These are phyloP conservation scores for Lithodes maja DNA, from an alignment of 2,888 invertebrate species.

Conservation along the genomic window DNA sequence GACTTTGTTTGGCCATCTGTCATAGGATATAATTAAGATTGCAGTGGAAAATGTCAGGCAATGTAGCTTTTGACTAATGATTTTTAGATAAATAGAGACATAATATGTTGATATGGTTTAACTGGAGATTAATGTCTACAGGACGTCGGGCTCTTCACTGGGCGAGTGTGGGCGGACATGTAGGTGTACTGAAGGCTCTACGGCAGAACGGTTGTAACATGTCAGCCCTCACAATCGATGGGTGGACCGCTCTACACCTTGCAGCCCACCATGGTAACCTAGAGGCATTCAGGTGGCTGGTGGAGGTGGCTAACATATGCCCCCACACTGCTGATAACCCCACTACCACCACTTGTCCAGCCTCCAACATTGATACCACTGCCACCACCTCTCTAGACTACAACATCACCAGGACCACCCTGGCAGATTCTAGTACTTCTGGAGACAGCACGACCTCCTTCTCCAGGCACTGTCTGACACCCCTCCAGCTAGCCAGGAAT, in stretches of 20 bases:
- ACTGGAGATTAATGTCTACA: neutral
- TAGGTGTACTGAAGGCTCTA: neutral
- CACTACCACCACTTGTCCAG: neutral
- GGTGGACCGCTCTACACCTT: neutral
- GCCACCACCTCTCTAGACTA: neutral
- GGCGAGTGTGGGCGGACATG: neutral
- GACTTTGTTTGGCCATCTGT: too few relatives aligned
- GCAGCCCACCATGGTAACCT: slow-evolving; percentile 5
- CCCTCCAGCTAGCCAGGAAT: neutral
- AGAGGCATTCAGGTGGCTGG: slow-evolving; percentile 15
- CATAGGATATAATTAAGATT: too few relatives aligned
- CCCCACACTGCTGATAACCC: neutral
- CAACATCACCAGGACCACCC: neutral
- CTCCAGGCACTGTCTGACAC: neutral
- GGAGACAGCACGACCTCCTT: too few relatives aligned
- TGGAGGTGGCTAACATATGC: neutral
- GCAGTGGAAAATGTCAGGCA: too few relatives aligned
- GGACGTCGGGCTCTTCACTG: neutral
- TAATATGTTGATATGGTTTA: too few relatives aligned
- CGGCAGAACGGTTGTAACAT: neutral
- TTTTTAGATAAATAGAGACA: too few relatives aligned
- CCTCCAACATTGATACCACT: neutral
- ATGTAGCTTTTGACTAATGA: too few relatives aligned
- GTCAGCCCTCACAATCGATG: neutral
- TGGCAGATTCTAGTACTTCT: too few relatives aligned